These are phyloP conservation scores for Parauchenoglanis punctatus DNA, from an alignment of 2,797 vertebrate genomes.

Conservation along the genomic window DNA sequence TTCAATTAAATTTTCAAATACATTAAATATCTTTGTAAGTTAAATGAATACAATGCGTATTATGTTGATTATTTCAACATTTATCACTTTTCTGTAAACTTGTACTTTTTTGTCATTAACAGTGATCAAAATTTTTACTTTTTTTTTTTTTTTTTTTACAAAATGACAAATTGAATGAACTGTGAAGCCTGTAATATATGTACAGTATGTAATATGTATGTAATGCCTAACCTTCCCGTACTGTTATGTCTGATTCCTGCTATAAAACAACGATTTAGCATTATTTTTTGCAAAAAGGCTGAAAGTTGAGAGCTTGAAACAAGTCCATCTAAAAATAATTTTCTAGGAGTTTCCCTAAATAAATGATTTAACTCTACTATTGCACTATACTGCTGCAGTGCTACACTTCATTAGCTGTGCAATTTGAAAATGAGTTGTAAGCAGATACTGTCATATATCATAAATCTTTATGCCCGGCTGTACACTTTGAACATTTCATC, in stretches of 20 bases:
- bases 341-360: neutral
- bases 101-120: neutral
- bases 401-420: neutral
- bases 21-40: too few species aligned
- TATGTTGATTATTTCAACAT: neutral
- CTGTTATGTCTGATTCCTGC: neutral
- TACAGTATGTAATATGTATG: neutral
- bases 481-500: neutral
- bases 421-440: neutral
- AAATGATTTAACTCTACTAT: neutral
- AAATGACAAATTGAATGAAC: neutral
- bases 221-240: neutral
- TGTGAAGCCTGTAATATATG: neutral
- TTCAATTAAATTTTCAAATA: neutral
- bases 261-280: neutral
- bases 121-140: neutral
- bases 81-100: neutral
- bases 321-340: neutral
- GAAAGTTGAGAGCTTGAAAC: neutral
- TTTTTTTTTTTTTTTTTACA: neutral
- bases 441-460: constrained; percentile 17
- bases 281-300: neutral
- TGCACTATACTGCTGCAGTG: neutral
- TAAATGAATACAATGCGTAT: neutral
- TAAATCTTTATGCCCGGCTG: constrained; percentile 4